phyloP scores from a whole-genome alignment of 2,113 vertebrate genomes.

The Heterochromis multidens region DNA sequence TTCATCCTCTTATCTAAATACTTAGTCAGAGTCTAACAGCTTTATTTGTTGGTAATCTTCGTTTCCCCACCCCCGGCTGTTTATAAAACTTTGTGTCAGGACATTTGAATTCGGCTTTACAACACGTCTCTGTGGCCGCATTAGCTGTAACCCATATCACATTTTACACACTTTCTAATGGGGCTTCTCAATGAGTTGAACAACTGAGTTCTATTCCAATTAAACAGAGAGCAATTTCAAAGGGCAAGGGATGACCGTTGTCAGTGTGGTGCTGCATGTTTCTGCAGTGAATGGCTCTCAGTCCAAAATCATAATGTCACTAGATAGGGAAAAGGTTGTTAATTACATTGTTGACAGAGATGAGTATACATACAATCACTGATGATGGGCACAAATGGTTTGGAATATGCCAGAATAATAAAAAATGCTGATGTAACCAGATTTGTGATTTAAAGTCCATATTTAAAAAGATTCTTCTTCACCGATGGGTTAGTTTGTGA shows the following conservation, averaged over 20 bases:
- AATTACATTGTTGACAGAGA: slow-evolving; percentile 50
- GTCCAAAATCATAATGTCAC: slow-evolving; percentile 34
- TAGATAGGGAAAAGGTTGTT: slow-evolving; percentile 30
- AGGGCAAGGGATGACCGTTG: slow-evolving; percentile 14
- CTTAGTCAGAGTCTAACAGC: slow-evolving; percentile 36
- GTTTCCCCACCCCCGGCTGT: not conserved
- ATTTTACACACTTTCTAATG: slow-evolving; percentile 8
- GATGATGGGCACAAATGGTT: not conserved
- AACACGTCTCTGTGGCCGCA: not conserved
- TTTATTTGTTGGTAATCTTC: slow-evolving; percentile 33
- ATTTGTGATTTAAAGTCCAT: not conserved
- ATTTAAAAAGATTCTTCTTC: not conserved
- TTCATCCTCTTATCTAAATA: slow-evolving; percentile 54
- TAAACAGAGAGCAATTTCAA: slow-evolving; percentile 32
- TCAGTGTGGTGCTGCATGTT: slow-evolving; percentile 11
- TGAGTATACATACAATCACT: slow-evolving; percentile 12
- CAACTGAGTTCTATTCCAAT: slow-evolving; percentile 29
- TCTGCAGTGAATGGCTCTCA: slow-evolving; percentile 14
- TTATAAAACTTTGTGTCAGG: slow-evolving; percentile 2
- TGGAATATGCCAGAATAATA: not conserved
- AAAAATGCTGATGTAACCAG: not conserved
- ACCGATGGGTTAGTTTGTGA: not conserved
- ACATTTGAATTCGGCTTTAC: slow-evolving; percentile 12
- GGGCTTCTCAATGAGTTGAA: slow-evolving; percentile 30
- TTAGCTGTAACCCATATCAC: slow-evolving; percentile 22